A percentile compares a stretch with the other conserved stretches of the same genome.
These are phyloP conservation scores for Chiroxiphia lanceolata DNA, from an alignment of 2,797 vertebrate species.

Conservation along the genomic window DNA sequence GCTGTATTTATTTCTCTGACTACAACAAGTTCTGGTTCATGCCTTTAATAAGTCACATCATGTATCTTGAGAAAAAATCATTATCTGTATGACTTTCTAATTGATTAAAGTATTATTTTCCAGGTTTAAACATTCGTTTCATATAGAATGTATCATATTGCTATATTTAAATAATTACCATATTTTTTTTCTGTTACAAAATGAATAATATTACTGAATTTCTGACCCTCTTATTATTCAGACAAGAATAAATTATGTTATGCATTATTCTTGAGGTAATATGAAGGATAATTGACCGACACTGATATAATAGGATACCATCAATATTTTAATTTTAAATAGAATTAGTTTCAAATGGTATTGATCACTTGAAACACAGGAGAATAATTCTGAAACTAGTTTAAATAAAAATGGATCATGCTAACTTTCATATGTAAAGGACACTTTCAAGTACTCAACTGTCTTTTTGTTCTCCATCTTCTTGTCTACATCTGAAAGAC, in stretches of 20 bases:
- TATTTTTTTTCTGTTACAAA: background rate
- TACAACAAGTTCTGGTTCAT: background rate
- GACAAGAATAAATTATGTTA: background rate
- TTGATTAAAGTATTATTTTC: background rate
- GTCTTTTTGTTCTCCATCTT: accelerated
- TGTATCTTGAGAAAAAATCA: background rate
- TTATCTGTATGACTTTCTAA: background rate
- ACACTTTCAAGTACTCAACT: background rate
- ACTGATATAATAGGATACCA: background rate
- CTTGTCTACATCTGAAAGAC: background rate
- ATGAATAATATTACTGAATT: background rate
- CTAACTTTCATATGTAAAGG: background rate
- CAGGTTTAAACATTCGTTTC: background rate
- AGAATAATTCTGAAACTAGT: background rate
- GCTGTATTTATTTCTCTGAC: background rate
- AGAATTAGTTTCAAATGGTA: background rate
- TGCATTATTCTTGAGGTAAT: background rate
- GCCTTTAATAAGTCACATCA: background rate
- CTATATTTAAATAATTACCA: background rate
- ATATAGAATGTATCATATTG: background rate
- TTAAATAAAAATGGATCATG: background rate
- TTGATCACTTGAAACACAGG: background rate
- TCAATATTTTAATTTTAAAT: conserved; percentile 43
- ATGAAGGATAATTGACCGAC: conserved; percentile 11
- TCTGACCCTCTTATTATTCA: conserved; percentile 23